Base-by-base conservation (phyloP, 2,113 vertebrate genomes). In the Damaliscus lunatus region DNA sequence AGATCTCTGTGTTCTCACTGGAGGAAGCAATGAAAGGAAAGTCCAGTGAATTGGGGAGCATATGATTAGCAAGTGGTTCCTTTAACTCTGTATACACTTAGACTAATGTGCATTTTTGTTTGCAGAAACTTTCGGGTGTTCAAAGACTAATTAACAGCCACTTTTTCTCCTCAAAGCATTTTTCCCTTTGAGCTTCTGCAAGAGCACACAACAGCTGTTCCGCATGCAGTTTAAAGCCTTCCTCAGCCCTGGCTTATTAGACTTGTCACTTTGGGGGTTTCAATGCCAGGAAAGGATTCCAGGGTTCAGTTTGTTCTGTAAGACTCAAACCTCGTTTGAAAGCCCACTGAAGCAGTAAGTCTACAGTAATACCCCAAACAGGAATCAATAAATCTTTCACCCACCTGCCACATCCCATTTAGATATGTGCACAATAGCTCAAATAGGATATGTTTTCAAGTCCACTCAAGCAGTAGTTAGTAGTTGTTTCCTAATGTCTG, bases 281-380 rank as follows among this genome's bases (percentile, higher is more conserved):
- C 74, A 92, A 62, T 92, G 64, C 43, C 95, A 88, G 55, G 74
- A 96, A 97, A 90, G 64, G 46, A 97, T 96, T 96, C 91, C 53
- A 97, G 80, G 36, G 64, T 92, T 96, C 64, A 29, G 36, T 92
- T 86, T 96, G 48, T 96, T 96, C 50, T 89, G 17, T 80, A 78
- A 94, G 50, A 97, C 43, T 86, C 74, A 96, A 96, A 91, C 59
- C 91, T 83, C 53, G 15, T 90, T 96, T 92, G 74, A 97, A 98
- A 96, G 91, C 36, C 89, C 85, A 53, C 90, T 52, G 93, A 96
- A 97, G 74, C 64, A 96, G 90, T 82, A 96, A 96, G 71, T 93
- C 94, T 71, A 52, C 21, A 97, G 74, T 77, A 97, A 90, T 88
- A 85, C 13, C 43, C 84, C 29, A 78, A 90, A 94, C 0, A 48